phyloP scores from a whole-genome alignment of 2,888 invertebrate species.

The Epinotia bilunana region DNA sequence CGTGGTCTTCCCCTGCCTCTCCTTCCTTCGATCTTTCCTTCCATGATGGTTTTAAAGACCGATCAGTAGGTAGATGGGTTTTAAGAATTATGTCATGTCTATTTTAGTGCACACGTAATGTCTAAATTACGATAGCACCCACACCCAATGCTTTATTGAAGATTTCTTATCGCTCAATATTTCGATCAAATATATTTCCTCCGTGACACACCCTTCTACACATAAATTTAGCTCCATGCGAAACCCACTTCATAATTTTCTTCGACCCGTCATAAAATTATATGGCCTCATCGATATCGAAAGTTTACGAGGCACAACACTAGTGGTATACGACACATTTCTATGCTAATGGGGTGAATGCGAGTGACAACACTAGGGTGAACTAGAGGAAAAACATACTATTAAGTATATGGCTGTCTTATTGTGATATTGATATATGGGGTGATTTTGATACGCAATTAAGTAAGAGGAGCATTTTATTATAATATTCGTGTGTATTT shows the following conservation, averaged over 20 bases:
- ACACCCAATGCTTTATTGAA: neutral
- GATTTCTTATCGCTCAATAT: neutral
- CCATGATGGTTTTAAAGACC: too few species aligned
- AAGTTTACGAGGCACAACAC: conserved; percentile 42
- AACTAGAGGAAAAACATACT: conserved; percentile 46
- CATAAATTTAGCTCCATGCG: conserved; percentile 20
- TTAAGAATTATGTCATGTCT: too few species aligned
- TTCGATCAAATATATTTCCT: conserved; percentile 8
- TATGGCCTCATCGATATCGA: conserved; percentile 43
- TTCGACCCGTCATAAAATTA: conserved; percentile 37
- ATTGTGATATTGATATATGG: conserved; percentile 40
- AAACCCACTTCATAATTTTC: conserved; percentile 40
- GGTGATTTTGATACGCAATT: conserved; percentile 15
- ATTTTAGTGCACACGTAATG: neutral
- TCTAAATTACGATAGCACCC: neutral
- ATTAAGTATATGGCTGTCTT: conserved; percentile 43
- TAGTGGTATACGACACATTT: conserved; percentile 45
- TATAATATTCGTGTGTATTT: too few species aligned
- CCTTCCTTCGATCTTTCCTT: too few species aligned
- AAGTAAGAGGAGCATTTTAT: neutral
- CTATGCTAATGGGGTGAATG: conserved; percentile 46
- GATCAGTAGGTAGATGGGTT: too few species aligned
- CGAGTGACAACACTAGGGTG: conserved; percentile 36
- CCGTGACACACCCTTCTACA: conserved; percentile 21
- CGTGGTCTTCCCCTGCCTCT: too few species aligned